Base-by-base conservation (phyloP, 2,888 invertebrate species). In the Mongoloraphidia duomilia region DNA sequence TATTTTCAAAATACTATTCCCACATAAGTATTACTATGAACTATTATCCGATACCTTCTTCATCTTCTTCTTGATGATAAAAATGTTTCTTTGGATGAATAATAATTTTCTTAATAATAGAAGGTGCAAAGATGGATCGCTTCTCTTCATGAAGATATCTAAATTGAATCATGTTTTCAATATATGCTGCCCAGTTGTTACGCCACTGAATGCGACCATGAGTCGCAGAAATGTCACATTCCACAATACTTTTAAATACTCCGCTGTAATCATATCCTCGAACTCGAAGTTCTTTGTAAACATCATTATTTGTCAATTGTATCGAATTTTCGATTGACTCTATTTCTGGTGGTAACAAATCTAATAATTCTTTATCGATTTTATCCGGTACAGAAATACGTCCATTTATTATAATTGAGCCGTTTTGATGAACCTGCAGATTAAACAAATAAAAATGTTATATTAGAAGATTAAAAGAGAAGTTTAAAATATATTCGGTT, bases 81-180 rank as follows among this genome's bases (percentile, higher is more conserved):
- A 57, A 1, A 64, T 55, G 66, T 40, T 54, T 52, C 49, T 59
- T 59, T 3, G 74, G 71, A 56, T 76, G 68, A 37, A 80, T 70
- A 3, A 68, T 65, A 12, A 79, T 59, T 52, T 68, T 71, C 50
- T 73, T 71, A 36, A 80, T 72, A 37, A 72, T 65, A 12, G 75
- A 77, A 0, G 91, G 90, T 0, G 89, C 75, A 58, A 80, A 74
- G 4, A 89, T 74, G 3, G 80, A 76, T 34, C 85, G 74, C 1
- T 80, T 76, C 54, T 82, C 79, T 50, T 79, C 72, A 33, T 79
- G 77, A 34, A 90, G 63, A 44, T 90, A 79, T 11, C 57, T 57
- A 58, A 87, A 78, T 66, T 94, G 93, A 11, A 94, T 71, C 80
- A 94, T 83, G 36, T 85, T 84, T 68, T 94, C 93, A 70, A 94